Percentiles rank a stretch among this genome's conserved stretches.
Conservation (phyloP, 1,140 invertebrate genomes). For the Yoshiicerus persimilis region DNA sequence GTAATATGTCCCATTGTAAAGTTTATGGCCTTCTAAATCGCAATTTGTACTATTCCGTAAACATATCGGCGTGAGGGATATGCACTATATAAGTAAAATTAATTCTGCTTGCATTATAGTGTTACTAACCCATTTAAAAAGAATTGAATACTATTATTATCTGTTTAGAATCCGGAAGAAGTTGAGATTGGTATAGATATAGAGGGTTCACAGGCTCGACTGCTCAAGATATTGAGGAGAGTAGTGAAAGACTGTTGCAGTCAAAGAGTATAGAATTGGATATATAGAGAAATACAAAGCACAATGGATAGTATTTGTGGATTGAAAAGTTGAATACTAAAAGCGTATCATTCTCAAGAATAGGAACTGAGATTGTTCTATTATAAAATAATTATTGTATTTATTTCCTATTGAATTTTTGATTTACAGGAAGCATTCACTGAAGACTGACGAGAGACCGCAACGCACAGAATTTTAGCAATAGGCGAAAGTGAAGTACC, state of each 20-base stretch:
- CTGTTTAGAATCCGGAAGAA: neutral
- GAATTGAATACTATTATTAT: neutral
- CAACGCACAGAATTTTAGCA: neutral
- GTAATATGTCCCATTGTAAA: too few species aligned
- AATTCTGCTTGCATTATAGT: too few species aligned
- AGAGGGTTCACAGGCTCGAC: too few species aligned
- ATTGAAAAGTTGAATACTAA: neutral
- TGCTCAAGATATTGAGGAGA: too few species aligned
- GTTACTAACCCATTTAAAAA: neutral
- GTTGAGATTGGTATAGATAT: too few species aligned
- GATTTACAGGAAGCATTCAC: neutral
- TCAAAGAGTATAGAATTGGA: too few species aligned
- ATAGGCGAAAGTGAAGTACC: constrained; percentile 8
- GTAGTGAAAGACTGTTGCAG: too few species aligned
- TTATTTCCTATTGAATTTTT: constrained; percentile 6
- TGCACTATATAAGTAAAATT: too few species aligned
- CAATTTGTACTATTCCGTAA: too few species aligned
- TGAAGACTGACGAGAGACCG: neutral
- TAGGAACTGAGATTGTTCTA: neutral
- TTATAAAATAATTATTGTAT: neutral
- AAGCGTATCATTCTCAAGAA: neutral
- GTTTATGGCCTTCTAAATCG: too few species aligned
- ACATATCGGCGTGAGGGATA: too few species aligned
- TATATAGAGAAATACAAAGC: neutral
- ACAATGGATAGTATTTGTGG: neutral